These are phyloP conservation scores for Peromyscus melanophrys DNA, from an alignment of 2,797 vertebrate species.

Conservation along the genomic window DNA sequence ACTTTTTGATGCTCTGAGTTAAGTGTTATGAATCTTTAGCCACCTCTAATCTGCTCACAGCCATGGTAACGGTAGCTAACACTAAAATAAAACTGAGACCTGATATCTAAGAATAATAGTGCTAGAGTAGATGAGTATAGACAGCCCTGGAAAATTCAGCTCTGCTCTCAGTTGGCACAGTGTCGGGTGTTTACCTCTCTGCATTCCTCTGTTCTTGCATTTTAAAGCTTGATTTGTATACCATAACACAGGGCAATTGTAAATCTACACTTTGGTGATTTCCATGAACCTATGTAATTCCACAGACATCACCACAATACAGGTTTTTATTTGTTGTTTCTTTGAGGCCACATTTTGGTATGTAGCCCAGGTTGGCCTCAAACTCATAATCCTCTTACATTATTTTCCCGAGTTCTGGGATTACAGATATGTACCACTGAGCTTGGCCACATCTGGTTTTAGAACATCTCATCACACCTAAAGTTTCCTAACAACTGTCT, in stretches of 20 bases:
- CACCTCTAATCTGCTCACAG: not conserved
- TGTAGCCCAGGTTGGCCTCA: not conserved
- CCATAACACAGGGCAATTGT: not conserved
- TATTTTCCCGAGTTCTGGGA: not conserved
- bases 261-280: not conserved
- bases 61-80: not conserved
- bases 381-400: not conserved
- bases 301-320: not conserved
- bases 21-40: not conserved
- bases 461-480: not conserved
- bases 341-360: not conserved
- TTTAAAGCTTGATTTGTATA: not conserved
- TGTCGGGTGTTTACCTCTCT: not conserved
- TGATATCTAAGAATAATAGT: not conserved
- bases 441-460: not conserved
- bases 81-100: slow-evolving; percentile 20
- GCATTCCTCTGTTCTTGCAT: not conserved
- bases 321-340: not conserved
- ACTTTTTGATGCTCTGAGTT: not conserved
- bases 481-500: not conserved
- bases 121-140: not conserved
- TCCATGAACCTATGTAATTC: not conserved
- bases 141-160: not conserved
- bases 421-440: not conserved
- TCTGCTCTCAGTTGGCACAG: not conserved